Evolutionary conservation across 2,797 vertebrate species (phyloP).

Genomic region (Brotogeris chrysoptera): DNA sequence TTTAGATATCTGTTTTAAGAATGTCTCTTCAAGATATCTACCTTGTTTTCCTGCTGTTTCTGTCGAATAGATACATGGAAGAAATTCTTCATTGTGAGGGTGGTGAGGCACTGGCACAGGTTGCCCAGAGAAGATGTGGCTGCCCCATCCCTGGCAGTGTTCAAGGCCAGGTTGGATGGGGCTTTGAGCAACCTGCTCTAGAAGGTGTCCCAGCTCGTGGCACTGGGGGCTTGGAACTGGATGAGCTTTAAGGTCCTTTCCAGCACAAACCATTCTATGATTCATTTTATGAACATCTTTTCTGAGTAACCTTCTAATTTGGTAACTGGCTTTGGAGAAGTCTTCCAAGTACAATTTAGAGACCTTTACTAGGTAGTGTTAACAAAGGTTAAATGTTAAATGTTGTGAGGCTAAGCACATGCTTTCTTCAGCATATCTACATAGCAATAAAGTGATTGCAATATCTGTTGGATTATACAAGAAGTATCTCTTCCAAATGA

Average conservation of each 20-base stretch:
- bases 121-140: background rate
- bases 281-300: background rate
- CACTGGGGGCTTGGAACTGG: background rate
- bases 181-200: background rate
- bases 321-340: background rate
- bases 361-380: background rate
- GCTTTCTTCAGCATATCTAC: slow-evolving; percentile 15
- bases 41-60: background rate
- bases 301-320: background rate
- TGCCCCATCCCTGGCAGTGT: background rate
- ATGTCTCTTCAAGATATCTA: background rate
- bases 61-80: background rate
- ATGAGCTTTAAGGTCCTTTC: background rate
- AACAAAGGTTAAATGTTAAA: slow-evolving; percentile 4
- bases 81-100: background rate
- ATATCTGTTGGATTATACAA: slow-evolving; percentile 52
- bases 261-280: background rate
- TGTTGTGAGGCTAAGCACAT: background rate
- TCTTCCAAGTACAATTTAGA: background rate
- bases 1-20: background rate
- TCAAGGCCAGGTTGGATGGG: background rate
- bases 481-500: slow-evolving; percentile 55
- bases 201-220: background rate
- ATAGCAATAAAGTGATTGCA: slow-evolving; percentile 57
- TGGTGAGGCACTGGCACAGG: background rate